These are phyloP conservation scores for Pocillopora verrucosa DNA, from an alignment of 64 coral and sea anemone genomes.

Conservation along the genomic window DNA sequence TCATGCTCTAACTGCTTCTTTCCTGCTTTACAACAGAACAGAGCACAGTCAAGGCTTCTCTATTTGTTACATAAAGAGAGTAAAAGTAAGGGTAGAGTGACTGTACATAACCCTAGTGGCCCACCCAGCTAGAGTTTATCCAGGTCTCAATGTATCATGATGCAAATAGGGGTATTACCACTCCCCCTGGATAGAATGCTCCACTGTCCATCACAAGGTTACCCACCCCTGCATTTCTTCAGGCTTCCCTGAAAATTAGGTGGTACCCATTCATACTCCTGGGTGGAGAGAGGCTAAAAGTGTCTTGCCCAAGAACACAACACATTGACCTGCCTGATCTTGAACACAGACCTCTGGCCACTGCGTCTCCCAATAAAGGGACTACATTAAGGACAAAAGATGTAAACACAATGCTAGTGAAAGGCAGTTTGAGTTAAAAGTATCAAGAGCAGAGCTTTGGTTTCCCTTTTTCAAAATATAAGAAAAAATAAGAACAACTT, in stretches of 20 bases:
- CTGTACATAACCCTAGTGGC: neutral
- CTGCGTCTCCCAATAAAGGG: neutral
- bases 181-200: neutral
- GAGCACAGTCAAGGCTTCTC: no score
- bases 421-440: no score
- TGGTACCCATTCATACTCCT: neutral
- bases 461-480: no score
- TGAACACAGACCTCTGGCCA: neutral
- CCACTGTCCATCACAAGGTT: neutral
- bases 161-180: no score
- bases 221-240: neutral
- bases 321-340: neutral
- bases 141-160: no score
- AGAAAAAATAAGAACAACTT: no score
- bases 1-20: no score
- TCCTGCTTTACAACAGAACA: no score
- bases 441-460: neutral
- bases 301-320: neutral
- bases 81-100: neutral
- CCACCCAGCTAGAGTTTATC: neutral
- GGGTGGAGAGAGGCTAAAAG: neutral
- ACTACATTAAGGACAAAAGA: neutral
- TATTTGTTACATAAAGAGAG: no score
- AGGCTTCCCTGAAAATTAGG: neutral
- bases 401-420: no score